Conservation (phyloP, 2,797 vertebrate species). For the Antennarius maculatus region DNA sequence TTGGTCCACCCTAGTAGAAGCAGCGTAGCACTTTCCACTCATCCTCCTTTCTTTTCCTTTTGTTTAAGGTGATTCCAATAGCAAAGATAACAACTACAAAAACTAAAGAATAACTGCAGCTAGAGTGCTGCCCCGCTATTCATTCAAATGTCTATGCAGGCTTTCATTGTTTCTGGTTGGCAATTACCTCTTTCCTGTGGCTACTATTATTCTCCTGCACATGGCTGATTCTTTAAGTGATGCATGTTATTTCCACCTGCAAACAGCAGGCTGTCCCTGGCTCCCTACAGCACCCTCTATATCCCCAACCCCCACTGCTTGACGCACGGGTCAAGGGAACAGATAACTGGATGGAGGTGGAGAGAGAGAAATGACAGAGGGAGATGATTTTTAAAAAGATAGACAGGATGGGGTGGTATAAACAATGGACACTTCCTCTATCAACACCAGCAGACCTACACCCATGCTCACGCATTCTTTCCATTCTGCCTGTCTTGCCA, state of each 20-base stretch:
- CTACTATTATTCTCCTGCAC: slow-evolving; percentile 63
- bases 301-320: slow-evolving; percentile 19
- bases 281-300: slow-evolving; percentile 7
- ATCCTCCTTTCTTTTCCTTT: background rate
- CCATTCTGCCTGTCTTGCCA: slow-evolving; percentile 38
- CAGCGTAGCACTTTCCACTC: background rate
- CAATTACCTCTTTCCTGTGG: slow-evolving; percentile 71
- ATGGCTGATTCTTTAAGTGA: slow-evolving; percentile 67
- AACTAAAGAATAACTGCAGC: slow-evolving; percentile 49
- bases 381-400: slow-evolving; percentile 35
- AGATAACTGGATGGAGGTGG: slow-evolving; percentile 21
- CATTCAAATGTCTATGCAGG: slow-evolving; percentile 15
- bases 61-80: slow-evolving; percentile 38
- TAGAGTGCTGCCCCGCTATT: slow-evolving; percentile 24
- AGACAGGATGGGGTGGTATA: slow-evolving; percentile 18
- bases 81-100: slow-evolving; percentile 40
- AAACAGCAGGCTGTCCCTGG: slow-evolving; percentile 19
- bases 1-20: background rate
- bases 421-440: slow-evolving; percentile 39
- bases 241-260: slow-evolving; percentile 71
- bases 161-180: slow-evolving; percentile 40
- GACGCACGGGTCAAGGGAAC: slow-evolving; percentile 54
- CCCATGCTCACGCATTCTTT: slow-evolving; percentile 12
- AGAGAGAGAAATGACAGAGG: slow-evolving; percentile 21
- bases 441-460: slow-evolving; percentile 36